phyloP scores from a whole-genome alignment of 1,140 invertebrate species.

The Epicauta chinensis region DNA sequence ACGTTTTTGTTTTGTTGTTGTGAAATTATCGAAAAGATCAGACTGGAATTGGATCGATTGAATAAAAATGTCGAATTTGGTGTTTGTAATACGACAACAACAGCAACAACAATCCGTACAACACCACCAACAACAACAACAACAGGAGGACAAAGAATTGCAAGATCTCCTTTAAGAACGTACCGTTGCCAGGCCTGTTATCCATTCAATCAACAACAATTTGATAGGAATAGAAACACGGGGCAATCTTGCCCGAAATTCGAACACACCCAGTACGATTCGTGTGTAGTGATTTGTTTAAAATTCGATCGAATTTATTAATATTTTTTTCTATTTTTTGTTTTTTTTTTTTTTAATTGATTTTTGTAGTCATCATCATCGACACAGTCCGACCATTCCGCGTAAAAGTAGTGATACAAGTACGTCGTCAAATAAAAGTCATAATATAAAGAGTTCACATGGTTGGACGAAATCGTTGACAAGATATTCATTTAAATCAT shows the following conservation, averaged over 20 bases:
- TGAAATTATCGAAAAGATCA: neutral
- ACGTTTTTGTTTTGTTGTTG: neutral
- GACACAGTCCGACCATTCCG: conserved; percentile 36
- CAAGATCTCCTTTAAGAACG: conserved; percentile 22
- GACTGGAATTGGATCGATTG: conserved; percentile 1
- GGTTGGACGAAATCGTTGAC: conserved; percentile 31
- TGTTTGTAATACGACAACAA: neutral
- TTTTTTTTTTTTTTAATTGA: conserved; percentile 5
- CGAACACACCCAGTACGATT: conserved; percentile 38
- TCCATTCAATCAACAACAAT: conserved; percentile 7
- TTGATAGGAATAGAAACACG: conserved; percentile 36
- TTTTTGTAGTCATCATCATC: conserved; percentile 7
- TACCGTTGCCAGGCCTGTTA: conserved; percentile 33
- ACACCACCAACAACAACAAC: conserved; percentile 2
- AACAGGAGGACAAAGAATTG: neutral
- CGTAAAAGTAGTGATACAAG: conserved; percentile 32
- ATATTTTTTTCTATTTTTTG: neutral
- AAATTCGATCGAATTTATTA: too few species aligned
- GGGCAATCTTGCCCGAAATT: conserved; percentile 42
- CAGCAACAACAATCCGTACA: conserved; percentile 1
- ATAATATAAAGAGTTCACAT: conserved; percentile 24
- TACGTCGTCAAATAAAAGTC: conserved; percentile 23
- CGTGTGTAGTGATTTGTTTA: too few species aligned
- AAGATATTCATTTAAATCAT: conserved; percentile 8
- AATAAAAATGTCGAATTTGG: neutral